These are phyloP conservation scores for Cydia strobilella DNA, from an alignment of 1,140 invertebrate genomes.

Conservation along the genomic window DNA sequence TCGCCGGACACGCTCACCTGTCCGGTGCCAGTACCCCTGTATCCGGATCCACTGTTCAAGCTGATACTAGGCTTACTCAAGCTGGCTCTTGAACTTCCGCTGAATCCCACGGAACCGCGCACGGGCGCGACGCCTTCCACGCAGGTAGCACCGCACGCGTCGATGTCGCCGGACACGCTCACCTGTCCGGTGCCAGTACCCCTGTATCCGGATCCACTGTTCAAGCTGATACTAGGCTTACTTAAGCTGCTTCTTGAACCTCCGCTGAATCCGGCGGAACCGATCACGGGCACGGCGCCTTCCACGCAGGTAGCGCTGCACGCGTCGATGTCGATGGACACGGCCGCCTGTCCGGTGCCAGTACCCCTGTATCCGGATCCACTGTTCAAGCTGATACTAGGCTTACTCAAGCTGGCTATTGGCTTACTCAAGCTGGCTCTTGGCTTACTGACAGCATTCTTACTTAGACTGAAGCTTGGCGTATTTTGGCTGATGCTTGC, in stretches of 20 bases:
- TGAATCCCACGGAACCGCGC: conserved; percentile 50
- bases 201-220: conserved; percentile 38
- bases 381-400: too few species aligned
- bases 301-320: not conserved
- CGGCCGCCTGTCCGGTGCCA: not conserved
- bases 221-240: not conserved
- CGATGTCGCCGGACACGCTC: not conserved
- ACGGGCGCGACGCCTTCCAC: conserved; percentile 38
- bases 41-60: too few species aligned
- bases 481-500: not conserved
- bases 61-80: too few species aligned
- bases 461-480: not conserved
- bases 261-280: conserved; percentile 52
- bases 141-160: not conserved
- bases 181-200: conserved; percentile 37
- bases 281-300: conserved; percentile 40
- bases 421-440: not conserved
- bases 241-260: too few species aligned
- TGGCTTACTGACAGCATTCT: not conserved
- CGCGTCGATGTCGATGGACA: not conserved
- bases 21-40: not conserved
- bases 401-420: not conserved
- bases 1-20: not conserved
- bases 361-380: conserved; percentile 44
- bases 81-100: too few species aligned